These are phyloP conservation scores for Psophia crepitans DNA, from an alignment of 2,113 vertebrate species.

Conservation along the genomic window DNA sequence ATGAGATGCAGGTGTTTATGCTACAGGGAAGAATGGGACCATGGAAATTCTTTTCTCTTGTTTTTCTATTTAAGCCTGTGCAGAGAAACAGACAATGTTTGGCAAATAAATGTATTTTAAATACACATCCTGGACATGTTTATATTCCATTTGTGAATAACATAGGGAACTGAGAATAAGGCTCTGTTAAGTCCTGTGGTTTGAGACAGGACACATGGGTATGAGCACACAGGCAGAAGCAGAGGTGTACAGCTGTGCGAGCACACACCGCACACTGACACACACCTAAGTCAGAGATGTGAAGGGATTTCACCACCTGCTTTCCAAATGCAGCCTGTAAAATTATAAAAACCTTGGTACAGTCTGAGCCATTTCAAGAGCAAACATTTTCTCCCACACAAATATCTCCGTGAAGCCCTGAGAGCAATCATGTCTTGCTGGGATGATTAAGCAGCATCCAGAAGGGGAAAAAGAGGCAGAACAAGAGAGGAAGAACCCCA, in stretches of 20 bases:
- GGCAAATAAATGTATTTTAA: not conserved
- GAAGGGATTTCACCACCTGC: not conserved
- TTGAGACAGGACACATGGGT: not conserved
- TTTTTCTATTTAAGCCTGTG: not conserved
- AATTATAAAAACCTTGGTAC: not conserved
- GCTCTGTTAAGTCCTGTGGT: not conserved
- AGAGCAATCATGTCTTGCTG: not conserved
- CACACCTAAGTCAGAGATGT: not conserved
- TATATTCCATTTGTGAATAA: not conserved
- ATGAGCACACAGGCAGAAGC: not conserved
- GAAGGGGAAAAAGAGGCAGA: not conserved
- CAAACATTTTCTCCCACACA: not conserved
- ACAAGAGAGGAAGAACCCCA: not conserved
- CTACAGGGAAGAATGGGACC: not conserved
- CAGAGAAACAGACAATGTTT: not conserved
- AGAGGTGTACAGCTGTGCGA: accelerated
- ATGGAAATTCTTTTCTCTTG: not conserved
- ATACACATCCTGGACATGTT: slow-evolving; percentile 25
- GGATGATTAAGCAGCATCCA: not conserved
- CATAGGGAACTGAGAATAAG: not conserved
- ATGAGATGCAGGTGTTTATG: not conserved
- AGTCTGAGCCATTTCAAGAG: not conserved
- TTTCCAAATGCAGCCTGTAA: not conserved
- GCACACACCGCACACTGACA: not conserved
- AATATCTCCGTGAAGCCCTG: not conserved